These are phyloP conservation scores for Hippopotamyrus pictus DNA, from an alignment of 2,797 vertebrate species.

Conservation along the genomic window DNA sequence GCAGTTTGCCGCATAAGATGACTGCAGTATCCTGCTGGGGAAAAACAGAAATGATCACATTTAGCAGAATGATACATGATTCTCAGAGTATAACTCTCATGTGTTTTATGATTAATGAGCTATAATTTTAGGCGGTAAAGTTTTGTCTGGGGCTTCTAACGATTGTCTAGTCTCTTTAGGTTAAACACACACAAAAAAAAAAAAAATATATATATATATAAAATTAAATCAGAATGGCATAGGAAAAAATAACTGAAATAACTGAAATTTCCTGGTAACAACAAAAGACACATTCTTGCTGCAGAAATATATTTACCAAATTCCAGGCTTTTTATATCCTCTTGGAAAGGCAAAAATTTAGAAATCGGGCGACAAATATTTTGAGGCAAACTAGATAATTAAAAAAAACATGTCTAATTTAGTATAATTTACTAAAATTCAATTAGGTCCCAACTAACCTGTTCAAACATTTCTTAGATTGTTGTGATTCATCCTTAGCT, in stretches of 20 bases:
- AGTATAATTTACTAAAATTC: not conserved
- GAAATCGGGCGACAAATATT: not conserved
- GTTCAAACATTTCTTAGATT: not conserved
- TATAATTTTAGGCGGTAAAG: not conserved
- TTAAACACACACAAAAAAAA: not conserved
- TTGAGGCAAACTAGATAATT: not conserved
- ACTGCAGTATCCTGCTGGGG: not conserved
- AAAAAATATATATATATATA: no score
- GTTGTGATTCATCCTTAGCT: not conserved
- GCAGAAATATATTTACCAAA: not conserved
- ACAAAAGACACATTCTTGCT: not conserved
- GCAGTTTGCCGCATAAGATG: not conserved
- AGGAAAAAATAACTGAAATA: no score
- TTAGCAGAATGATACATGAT: not conserved
- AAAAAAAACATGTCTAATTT: not conserved
- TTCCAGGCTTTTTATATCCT: not conserved
- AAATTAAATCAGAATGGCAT: not conserved
- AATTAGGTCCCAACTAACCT: not conserved
- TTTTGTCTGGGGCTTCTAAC: not conserved
- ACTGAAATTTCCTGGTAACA: not conserved
- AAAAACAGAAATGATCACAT: not conserved
- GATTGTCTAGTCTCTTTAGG: not conserved
- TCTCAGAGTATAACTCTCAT: not conserved
- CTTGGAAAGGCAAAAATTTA: not conserved
- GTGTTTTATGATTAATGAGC: conserved; percentile 4